Base-by-base conservation (phyloP, 2,797 vertebrate genomes). In the Notoglanidium macrostoma region DNA sequence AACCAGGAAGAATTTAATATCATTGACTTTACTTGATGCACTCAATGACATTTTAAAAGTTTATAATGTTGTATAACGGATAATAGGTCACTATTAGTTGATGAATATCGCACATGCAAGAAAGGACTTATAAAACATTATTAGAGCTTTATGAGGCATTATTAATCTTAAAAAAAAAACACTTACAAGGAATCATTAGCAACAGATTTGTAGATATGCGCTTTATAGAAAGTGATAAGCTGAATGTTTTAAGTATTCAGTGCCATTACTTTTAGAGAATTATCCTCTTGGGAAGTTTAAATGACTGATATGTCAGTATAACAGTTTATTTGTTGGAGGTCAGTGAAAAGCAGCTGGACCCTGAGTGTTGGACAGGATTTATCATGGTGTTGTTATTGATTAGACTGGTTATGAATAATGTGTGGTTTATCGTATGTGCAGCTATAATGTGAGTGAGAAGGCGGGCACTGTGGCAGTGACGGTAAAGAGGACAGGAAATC, bases 381-480 rank as follows among this genome's bases (percentile, higher is more conserved):
- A 54, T 1, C 0, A 5, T 79, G 10, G 1, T 79, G 32, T 14
- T 59, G 10, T 35, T 26, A 55, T 57, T 83, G 8, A 6, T 46
- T 81, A 2, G 32, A 57, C 29, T 77, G 77, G 54, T 14, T 79
- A 21, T 59, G 23, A 68, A 57, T 57, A 35, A 15, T 35, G n/a
- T 63, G 44, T 44, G 11, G 17, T 77, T 79, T 79, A 70, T 46
- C 92, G 3, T 63, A 2, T 92, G 90, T 91, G 4, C 94, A 99
- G 98, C 93, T 99, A 98, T 94, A 96, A 95, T 0, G 95, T 98
- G 86, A 97, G 96, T 15, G 98, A 99, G 94, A 97, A 96, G 12
- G 94, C 96, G 0, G 96, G 98, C 29, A 96, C 96, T 0, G 96
- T 99, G 88, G 96, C 97, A 0, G 89, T 99, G 90, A 95, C 95